Evolutionary conservation across 2,888 invertebrate genomes (phyloP).

Genomic region (Drosophila meridiana): DNA sequence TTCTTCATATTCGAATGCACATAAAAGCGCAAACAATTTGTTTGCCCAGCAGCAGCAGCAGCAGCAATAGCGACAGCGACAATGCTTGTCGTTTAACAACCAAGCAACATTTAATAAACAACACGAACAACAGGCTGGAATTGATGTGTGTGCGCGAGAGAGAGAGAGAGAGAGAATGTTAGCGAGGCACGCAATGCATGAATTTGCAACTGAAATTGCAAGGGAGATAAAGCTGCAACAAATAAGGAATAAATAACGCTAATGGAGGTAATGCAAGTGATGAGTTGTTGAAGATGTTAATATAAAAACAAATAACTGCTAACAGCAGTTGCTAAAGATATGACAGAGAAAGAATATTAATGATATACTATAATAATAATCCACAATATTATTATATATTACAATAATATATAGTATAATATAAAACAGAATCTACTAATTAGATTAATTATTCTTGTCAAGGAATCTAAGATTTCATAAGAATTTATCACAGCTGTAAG

Average conservation of each 20-base stretch:
- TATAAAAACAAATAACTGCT: too few species aligned
- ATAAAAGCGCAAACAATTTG: slow-evolving; percentile 58
- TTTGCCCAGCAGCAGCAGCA: slow-evolving; percentile 37
- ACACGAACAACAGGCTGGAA: slow-evolving; percentile 11
- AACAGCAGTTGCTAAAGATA: too few species aligned
- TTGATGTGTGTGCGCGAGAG: background rate
- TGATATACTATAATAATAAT: too few species aligned
- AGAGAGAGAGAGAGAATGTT: slow-evolving; percentile 13
- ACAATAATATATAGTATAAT: too few species aligned
- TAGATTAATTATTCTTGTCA: too few species aligned
- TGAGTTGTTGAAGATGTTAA: background rate
- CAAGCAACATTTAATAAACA: slow-evolving; percentile 64
- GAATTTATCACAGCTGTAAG: background rate
- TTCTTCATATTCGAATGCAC: slow-evolving; percentile 23
- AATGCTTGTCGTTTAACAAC: slow-evolving; percentile 51
- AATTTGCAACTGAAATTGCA: background rate
- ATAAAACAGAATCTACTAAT: too few species aligned
- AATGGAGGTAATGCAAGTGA: background rate
- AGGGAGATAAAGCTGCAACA: background rate
- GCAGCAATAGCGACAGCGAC: slow-evolving; percentile 14
- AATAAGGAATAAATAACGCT: background rate
- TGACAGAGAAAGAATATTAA: too few species aligned
- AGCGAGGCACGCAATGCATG: slow-evolving; percentile 41
- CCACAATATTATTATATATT: too few species aligned
- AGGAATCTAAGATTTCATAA: background rate